These are phyloP conservation scores for Corythornis vintsioides DNA, from an alignment of 2,113 vertebrate species.

Conservation along the genomic window DNA sequence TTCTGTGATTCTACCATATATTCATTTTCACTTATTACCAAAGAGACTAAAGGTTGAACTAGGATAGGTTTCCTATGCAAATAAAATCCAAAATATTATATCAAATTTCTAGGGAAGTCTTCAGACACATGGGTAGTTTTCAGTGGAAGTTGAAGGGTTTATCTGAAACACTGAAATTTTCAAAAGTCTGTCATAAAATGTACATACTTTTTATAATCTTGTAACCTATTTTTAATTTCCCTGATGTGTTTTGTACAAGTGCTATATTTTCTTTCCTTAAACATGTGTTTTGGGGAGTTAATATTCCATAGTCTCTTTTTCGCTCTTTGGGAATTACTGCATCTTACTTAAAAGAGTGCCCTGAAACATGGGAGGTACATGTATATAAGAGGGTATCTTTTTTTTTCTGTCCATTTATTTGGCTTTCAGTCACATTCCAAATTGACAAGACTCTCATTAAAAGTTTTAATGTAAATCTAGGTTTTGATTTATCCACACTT, in stretches of 20 bases:
- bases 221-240: not conserved
- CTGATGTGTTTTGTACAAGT: not conserved
- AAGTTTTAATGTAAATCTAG: not conserved
- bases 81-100: not conserved
- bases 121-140: not conserved
- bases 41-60: not conserved
- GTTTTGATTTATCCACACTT: not conserved
- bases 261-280: not conserved
- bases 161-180: not conserved
- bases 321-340: not conserved
- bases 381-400: not conserved
- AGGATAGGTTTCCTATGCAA: not conserved
- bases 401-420: not conserved
- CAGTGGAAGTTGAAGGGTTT: not conserved
- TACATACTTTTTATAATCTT: not conserved
- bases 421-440: not conserved
- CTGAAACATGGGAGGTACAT: not conserved
- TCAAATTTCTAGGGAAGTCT: not conserved
- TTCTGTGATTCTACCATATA: not conserved
- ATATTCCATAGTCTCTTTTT: not conserved
- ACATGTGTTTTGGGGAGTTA: not conserved
- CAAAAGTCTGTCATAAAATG: not conserved
- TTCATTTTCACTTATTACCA: not conserved
- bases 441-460: not conserved
- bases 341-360: not conserved